These are phyloP conservation scores for Pemphredon lugubris DNA, from an alignment of 2,888 invertebrate species.

Conservation along the genomic window DNA sequence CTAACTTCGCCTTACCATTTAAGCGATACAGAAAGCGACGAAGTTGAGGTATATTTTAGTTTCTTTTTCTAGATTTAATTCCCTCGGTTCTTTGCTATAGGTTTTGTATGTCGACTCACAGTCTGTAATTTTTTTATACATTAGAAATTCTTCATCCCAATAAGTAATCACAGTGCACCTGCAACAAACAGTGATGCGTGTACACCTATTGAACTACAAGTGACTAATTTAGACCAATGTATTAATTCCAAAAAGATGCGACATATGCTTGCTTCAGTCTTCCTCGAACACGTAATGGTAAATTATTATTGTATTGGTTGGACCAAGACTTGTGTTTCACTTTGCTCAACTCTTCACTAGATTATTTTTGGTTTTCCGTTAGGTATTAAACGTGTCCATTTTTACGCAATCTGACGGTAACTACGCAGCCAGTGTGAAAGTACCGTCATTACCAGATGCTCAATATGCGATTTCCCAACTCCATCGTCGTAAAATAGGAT, in stretches of 20 bases:
- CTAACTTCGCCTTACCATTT: slow-evolving; percentile 73
- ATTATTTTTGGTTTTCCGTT: no score
- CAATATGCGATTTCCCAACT: slow-evolving; percentile 90
- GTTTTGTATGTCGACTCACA: no score
- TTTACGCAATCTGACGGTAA: slow-evolving; percentile 86
- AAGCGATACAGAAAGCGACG: slow-evolving; percentile 76
- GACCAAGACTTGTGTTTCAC: no score
- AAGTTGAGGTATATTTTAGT: slow-evolving; percentile 79
- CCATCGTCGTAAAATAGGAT: slow-evolving; percentile 91
- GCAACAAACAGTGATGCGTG: slow-evolving; percentile 66
- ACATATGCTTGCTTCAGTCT: slow-evolving; percentile 84
- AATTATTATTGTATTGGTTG: no score
- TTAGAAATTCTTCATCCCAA: slow-evolving; percentile 79
- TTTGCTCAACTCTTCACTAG: no score
- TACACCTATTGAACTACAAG: slow-evolving; percentile 84
- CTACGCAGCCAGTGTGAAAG: slow-evolving; percentile 87
- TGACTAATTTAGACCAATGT: slow-evolving; percentile 88
- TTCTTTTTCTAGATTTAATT: no score
- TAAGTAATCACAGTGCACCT: slow-evolving; percentile 71
- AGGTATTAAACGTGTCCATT: slow-evolving; percentile 85
- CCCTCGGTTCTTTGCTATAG: no score
- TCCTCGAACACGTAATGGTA: slow-evolving; percentile 86
- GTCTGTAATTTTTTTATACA: no score
- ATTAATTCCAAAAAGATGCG: slow-evolving; percentile 86
- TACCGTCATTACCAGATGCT: slow-evolving; percentile 87